Percentiles rank a stretch among this genome's conserved stretches.
phyloP scores from a whole-genome alignment of 2,888 invertebrate genomes.

The Chirona hameri region DNA sequence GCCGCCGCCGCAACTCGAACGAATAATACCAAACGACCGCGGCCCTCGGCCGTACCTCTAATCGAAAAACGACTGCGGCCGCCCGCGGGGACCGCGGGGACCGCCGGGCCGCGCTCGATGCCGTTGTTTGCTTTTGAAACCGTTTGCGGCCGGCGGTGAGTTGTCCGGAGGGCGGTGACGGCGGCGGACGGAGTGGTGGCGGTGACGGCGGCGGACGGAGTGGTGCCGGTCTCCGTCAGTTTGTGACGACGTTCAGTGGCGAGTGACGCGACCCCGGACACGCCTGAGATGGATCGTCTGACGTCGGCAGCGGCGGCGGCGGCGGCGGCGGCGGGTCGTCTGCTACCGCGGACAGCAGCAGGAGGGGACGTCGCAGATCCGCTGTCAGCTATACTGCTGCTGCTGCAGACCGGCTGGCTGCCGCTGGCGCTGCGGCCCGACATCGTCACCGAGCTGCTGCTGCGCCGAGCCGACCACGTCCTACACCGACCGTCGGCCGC shows the following conservation, averaged over 20 bases:
- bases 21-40: not conserved
- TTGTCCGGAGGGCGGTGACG: conserved; percentile 4
- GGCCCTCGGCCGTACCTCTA: not conserved
- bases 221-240: not conserved
- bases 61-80: not conserved
- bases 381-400: conserved; percentile 36
- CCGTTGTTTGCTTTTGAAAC: conserved; percentile 31
- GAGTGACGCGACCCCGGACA: not conserved
- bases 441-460: conserved; percentile 34
- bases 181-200: conserved; percentile 33
- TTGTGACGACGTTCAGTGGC: not conserved
- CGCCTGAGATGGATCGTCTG: not conserved
- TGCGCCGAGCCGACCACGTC: conserved; percentile 35
- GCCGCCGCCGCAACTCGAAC: not conserved
- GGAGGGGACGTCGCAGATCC: conserved; percentile 24
- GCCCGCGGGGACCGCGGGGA: not conserved
- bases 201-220: not conserved
- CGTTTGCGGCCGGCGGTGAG: conserved; percentile 36
- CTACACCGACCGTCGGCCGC: conserved; percentile 35
- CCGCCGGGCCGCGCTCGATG: not conserved
- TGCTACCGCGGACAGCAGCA: too few species aligned
- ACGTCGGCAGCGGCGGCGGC: not conserved
- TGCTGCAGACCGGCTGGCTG: conserved; percentile 37
- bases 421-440: conserved; percentile 36
- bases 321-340: not conserved